Evolutionary conservation across 2,888 invertebrate genomes (phyloP), one percentile per base, ranked within the genome.

Genomic region (Himalopsyche japonica): DNA sequence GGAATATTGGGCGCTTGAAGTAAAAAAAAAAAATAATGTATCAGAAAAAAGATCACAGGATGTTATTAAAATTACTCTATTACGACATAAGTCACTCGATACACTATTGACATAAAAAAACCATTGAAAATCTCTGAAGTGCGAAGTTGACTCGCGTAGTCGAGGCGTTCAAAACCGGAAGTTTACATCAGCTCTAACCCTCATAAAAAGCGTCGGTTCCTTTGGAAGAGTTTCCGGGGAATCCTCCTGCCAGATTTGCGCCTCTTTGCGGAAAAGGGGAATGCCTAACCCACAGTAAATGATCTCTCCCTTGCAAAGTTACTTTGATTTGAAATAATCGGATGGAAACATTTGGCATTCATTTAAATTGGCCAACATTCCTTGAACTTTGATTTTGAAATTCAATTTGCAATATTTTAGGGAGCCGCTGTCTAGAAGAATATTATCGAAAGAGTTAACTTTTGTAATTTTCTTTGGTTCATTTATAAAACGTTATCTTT

Each of bases 151-250:
- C 30, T 70, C 27, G 27, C 57, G 20, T 24, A 70, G 70, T 27
- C 27, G 15, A 70, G 27, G 83, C 48, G 83, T 27, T 80, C 48
- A 76, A 79, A 76, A 57, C 79, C 79, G 83, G 83, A 83, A 83
- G 79, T 83, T 83, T 83, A 83, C 79, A 80, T 80, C 83, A 80
- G 83, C 64, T 76, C 64, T 32, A 70, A 57, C 79, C 64, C 83
- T 77, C 76, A 80, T 83, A 83, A 83, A 83, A 80, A 47, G 47
- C 27, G 79, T 43, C 47, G 47, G 48, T 48, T 47, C 43, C 15
- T 48, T 48, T 43, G 79, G 70, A 70, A 70, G 30, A 27, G 12
- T 27, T 70, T 70, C 70, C 70, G 83, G 80, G 64, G 79, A 80
- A 32, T 49, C 27, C 30, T 70, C 70, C 70, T 30, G 70, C 12